Conservation (phyloP, 2,797 vertebrate genomes). For the Luscinia megarhynchos region DNA sequence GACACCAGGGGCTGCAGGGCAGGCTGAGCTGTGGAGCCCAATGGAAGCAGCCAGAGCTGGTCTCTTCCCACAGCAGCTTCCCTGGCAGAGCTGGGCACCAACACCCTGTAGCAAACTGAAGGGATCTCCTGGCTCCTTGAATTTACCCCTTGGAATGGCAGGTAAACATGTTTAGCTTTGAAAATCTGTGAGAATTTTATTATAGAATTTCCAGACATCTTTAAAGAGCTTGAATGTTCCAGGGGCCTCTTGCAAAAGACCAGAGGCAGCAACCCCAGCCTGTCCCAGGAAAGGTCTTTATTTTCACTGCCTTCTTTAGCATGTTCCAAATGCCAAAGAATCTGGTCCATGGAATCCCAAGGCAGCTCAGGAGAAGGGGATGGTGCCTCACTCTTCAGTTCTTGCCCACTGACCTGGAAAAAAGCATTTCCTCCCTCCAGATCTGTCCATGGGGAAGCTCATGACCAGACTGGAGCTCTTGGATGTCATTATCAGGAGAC, state of each 20-base stretch:
- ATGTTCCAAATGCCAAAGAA: background rate
- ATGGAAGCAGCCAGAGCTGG: background rate
- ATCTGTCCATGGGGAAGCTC: background rate
- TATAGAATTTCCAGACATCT: background rate
- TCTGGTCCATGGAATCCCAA: background rate
- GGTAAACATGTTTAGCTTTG: rapidly evolving
- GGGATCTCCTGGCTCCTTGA: background rate
- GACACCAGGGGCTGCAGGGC: background rate
- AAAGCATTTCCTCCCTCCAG: background rate
- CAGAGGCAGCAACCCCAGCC: background rate
- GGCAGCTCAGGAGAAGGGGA: background rate
- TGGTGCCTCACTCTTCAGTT: background rate
- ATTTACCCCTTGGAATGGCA: background rate
- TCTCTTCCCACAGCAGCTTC: background rate
- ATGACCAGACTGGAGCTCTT: background rate
- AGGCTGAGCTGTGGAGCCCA: background rate
- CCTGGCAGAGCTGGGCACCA: background rate
- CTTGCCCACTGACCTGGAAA: background rate
- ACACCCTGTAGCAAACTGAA: rapidly evolving
- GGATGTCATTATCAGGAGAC: background rate
- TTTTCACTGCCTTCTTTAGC: background rate
- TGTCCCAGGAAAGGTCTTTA: background rate
- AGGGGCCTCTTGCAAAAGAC: background rate
- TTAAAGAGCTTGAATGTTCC: background rate
- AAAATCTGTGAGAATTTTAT: background rate